Evolutionary conservation across 2,797 vertebrate species (phyloP).

Genomic region (Meda fulgida): DNA sequence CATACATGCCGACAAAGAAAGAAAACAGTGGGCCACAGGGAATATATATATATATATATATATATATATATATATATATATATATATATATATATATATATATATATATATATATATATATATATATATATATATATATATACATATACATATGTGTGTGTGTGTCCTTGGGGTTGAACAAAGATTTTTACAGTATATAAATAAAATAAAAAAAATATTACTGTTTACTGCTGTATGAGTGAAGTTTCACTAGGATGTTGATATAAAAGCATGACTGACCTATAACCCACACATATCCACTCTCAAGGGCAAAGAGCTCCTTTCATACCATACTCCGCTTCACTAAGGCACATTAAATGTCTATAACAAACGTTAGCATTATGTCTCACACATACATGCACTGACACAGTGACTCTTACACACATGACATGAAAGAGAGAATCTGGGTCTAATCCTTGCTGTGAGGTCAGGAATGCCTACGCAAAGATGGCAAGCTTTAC

Average conservation of each 20-base stretch:
- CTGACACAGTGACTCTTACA: not conserved
- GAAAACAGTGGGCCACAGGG: conserved; percentile 25
- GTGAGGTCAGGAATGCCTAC: conserved; percentile 31
- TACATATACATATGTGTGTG: not conserved
- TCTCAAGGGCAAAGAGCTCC: not conserved
- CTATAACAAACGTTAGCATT: not conserved
- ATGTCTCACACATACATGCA: not conserved
- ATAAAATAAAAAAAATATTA: conserved; percentile 27
- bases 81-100: too few species aligned
- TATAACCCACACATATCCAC: not conserved
- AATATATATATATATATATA: conserved; percentile 24
- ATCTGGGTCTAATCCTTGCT: conserved; percentile 41
- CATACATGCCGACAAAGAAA: conserved; percentile 40
- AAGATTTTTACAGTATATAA: not conserved
- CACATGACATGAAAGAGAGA: conserved; percentile 16
- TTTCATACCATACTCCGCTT: not conserved
- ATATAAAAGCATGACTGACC: not conserved
- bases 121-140: too few species aligned
- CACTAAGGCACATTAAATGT: not conserved
- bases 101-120: too few species aligned
- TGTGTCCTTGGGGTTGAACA: not conserved
- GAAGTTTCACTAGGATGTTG: not conserved
- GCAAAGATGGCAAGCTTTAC: conserved; percentile 30
- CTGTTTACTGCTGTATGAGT: not conserved
- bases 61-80: too few species aligned